Base-by-base conservation (phyloP, 1,140 invertebrate genomes). In the Papilio glaucus region DNA sequence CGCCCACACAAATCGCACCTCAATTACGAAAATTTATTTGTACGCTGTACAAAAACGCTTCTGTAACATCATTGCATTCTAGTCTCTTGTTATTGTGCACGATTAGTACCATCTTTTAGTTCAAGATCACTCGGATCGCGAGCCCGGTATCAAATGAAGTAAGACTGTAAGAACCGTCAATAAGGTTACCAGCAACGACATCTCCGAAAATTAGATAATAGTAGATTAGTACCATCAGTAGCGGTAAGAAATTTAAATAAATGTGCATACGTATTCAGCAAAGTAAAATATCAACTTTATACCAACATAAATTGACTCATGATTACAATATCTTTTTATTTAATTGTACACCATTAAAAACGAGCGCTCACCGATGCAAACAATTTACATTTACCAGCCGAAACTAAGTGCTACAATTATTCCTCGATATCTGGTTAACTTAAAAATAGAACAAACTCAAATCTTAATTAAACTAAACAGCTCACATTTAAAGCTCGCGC, bases 401-500 rank as follows among this genome's bases (percentile, higher is more conserved):
- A 69, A 69, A 63, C 61, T 69, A 69, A 69, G 29, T 53, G 67
- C 15, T 45, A 62, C 33, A 74, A 70, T 70, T 57, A 70, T 69
- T 69, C 12, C 15, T 38, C 29, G 53, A 49, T 13, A 37, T 4
- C 13, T 24, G 21, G 1, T 15, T n/a, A 53, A 21, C 24, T 45
- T 62, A 70, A 70, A 71, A 72, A 68, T 71, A 76, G 37, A 77
- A 76, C 37, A 57, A 53, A 63, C 70, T 78, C 83, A 84, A 78
- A 86, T 85, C 85, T 88, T 90, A 90, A 90, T 90, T 88, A 88
- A 87, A 73, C 73, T 75, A 78, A 85, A 84, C 82, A 75, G 77
- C 78, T 72, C 53, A 78, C 82, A 85, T 83, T 76, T 81, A 82
- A 77, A 71, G 42, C 68, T 29, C 21, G 41, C 41, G 39, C 39